Evolutionary conservation across 2,888 invertebrate species (phyloP).

Genomic region (Coelopa pilipes): DNA sequence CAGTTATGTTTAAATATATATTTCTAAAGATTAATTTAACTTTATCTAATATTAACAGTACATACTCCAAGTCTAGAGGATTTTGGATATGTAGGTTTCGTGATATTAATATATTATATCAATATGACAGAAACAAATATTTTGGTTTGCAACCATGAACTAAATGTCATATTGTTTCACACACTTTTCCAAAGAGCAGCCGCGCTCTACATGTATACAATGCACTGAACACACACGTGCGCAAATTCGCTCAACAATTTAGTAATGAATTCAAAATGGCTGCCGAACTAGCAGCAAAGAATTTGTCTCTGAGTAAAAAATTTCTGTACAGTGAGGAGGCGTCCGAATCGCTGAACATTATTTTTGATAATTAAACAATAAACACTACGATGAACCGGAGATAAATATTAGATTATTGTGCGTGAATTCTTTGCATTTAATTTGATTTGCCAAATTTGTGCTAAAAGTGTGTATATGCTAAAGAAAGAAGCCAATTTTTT

Average conservation of each 20-base stretch:
- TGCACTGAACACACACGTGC: constrained; percentile 22
- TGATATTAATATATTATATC: too few relatives aligned
- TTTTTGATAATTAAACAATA: constrained; percentile 50
- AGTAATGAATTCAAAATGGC: constrained; percentile 56
- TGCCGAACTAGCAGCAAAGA: constrained; percentile 37
- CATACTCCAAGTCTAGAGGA: too few relatives aligned
- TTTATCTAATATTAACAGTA: too few relatives aligned
- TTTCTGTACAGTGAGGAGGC: constrained; percentile 61
- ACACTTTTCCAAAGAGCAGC: background rate
- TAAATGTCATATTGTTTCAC: constrained; percentile 10
- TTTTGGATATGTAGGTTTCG: too few relatives aligned
- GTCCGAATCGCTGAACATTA: constrained; percentile 56
- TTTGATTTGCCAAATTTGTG: too few relatives aligned
- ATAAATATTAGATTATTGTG: too few relatives aligned
- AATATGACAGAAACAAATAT: too few relatives aligned
- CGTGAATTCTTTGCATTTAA: too few relatives aligned
- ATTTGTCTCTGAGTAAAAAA: constrained; percentile 49
- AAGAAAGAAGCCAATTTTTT: too few relatives aligned
- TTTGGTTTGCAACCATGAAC: background rate
- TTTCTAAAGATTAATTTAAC: too few relatives aligned
- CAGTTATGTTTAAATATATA: too few relatives aligned
- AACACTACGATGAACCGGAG: constrained; percentile 34
- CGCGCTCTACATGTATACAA: constrained; percentile 1
- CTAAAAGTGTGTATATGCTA: too few relatives aligned
- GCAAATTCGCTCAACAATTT: constrained; percentile 16